Evolutionary conservation across 2,113 vertebrate species (phyloP).

Genomic region (Turdus rufiventris): DNA sequence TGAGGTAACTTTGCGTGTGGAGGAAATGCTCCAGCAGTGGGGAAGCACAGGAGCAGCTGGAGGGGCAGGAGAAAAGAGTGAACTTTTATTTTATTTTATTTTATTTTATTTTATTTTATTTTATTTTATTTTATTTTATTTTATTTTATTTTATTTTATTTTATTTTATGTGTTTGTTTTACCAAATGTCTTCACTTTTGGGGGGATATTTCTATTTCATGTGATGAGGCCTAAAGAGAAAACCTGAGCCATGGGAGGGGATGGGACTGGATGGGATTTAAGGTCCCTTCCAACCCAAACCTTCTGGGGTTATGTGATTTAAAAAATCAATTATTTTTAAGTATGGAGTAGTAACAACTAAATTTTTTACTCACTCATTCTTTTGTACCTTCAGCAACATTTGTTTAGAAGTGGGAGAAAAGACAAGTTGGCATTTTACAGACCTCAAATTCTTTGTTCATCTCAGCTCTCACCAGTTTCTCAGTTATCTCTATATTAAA

Average conservation of each 20-base stretch:
- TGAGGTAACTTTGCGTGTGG: rapidly evolving
- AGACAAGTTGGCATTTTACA: not conserved
- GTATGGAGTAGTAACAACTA: not conserved
- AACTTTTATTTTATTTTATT: no score
- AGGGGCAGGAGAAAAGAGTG: not conserved
- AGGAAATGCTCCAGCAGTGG: not conserved
- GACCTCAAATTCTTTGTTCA: not conserved
- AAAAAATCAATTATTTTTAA: not conserved
- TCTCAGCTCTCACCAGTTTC: not conserved
- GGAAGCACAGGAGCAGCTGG: not conserved
- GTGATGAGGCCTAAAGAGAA: not conserved
- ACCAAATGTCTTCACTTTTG: not conserved
- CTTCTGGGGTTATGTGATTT: not conserved
- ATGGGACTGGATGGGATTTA: not conserved
- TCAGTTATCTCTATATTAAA: slow-evolving; percentile 4
- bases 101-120: no score
- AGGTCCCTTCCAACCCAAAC: not conserved
- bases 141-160: no score
- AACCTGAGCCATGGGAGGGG: not conserved
- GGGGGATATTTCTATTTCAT: not conserved
- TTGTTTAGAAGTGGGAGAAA: not conserved
- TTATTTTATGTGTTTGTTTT: not conserved
- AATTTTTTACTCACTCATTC: not conserved
- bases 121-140: no score
- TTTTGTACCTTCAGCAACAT: not conserved